Percentiles rank a stretch among this genome's conserved stretches.
phyloP scores from a whole-genome alignment of 2,797 vertebrate genomes.

The Lemur catta region DNA sequence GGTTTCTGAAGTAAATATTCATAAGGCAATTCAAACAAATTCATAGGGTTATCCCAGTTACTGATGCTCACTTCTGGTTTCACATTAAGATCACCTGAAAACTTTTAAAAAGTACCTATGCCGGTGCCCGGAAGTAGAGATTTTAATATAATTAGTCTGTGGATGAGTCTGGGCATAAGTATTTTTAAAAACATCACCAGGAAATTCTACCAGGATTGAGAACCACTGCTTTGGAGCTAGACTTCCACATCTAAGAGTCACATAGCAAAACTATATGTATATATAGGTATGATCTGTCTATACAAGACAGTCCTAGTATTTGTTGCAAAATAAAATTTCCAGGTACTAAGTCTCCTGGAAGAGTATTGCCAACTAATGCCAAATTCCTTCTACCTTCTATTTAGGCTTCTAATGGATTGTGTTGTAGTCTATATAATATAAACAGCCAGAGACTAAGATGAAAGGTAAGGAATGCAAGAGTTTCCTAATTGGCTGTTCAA shows the following conservation, averaged over 20 bases:
- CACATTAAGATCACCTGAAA: not conserved
- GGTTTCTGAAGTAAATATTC: not conserved
- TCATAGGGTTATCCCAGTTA: not conserved
- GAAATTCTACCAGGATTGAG: not conserved
- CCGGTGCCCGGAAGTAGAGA: not conserved
- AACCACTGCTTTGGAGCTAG: not conserved
- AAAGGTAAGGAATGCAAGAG: not conserved
- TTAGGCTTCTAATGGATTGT: not conserved
- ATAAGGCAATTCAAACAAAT: not conserved
- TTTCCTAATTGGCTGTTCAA: not conserved
- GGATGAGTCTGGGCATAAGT: not conserved
- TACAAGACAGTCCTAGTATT: not conserved
- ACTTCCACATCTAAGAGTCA: not conserved
- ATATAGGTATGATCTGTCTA: not conserved
- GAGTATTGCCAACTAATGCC: not conserved
- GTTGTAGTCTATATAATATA: not conserved
- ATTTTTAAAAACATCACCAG: not conserved
- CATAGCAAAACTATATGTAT: not conserved
- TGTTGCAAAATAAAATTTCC: not conserved
- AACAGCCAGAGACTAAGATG: not conserved
- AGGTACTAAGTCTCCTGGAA: not conserved
- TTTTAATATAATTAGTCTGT: constrained; percentile 22
- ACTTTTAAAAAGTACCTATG: not conserved
- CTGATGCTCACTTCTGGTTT: not conserved
- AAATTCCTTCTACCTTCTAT: not conserved